Evolutionary conservation across 2,888 invertebrate genomes (phyloP).

Genomic region (Cryptocephalus primarius): DNA sequence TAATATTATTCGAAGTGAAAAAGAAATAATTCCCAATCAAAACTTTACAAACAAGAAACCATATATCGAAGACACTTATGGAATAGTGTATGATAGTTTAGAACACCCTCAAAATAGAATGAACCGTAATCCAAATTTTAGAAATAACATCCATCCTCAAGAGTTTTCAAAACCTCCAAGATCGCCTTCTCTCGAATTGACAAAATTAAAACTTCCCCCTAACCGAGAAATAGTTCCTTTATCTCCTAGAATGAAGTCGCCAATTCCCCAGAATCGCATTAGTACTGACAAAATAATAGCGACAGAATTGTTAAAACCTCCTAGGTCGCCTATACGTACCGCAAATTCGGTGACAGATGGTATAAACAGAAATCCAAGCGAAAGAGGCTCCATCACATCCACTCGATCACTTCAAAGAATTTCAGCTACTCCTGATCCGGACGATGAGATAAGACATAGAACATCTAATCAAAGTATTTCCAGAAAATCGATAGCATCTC

Average conservation of each 20-base stretch:
- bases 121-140: neutral
- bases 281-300: constrained; percentile 35
- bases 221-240: constrained; percentile 32
- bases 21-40: constrained; percentile 4
- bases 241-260: constrained; percentile 33
- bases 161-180: constrained; percentile 17
- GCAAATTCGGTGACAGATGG: constrained; percentile 9
- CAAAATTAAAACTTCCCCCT: constrained; percentile 30
- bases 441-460: neutral
- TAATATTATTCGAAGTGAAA: neutral
- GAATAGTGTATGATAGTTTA: constrained; percentile 29
- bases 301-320: constrained; percentile 30
- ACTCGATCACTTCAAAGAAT: constrained; percentile 15
- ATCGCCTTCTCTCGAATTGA: constrained; percentile 28
- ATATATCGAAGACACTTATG: constrained; percentile 26
- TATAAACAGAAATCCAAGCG: constrained; percentile 3
- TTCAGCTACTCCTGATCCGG: constrained; percentile 7
- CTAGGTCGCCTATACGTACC: constrained; percentile 17
- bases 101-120: constrained; percentile 8
- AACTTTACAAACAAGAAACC: constrained; percentile 8
- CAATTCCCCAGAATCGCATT: constrained; percentile 29
- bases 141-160: constrained; percentile 5
- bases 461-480: neutral
- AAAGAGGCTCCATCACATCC: constrained; percentile 4
- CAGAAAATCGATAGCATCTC: neutral